Conservation (phyloP, 2,113 vertebrate genomes). For the Origma solitaria region DNA sequence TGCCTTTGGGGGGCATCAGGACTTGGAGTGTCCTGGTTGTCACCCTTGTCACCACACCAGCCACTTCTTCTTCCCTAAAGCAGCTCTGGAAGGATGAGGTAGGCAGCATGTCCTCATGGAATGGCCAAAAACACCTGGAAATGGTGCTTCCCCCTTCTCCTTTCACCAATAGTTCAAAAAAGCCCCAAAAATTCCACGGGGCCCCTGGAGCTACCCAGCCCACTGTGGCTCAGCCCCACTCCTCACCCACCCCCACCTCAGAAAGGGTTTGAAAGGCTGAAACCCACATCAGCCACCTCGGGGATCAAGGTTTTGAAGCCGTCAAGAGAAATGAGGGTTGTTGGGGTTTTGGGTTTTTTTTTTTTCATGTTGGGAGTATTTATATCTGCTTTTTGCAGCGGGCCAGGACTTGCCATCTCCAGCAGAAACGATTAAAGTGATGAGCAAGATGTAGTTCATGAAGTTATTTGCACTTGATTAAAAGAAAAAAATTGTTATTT, state of each 20-base stretch:
- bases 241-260: neutral
- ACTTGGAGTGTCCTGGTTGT: neutral
- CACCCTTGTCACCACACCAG: fast-evolving
- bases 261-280: constrained; percentile 37
- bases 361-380: constrained; percentile 44
- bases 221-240: neutral
- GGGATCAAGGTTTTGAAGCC: neutral
- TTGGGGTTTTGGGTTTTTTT: neutral
- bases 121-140: fast-evolving
- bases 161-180: neutral
- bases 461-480: constrained; percentile 98
- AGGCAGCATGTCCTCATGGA: neutral
- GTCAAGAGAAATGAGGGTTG: neutral
- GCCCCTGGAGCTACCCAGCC: neutral
- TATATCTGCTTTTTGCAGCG: constrained; percentile 64
- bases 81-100: neutral
- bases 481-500: constrained; percentile 88
- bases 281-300: constrained; percentile 10
- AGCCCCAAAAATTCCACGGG: fast-evolving
- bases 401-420: constrained; percentile 37
- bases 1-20: neutral
- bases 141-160: neutral
- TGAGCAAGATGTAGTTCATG: constrained; percentile 80
- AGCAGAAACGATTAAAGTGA: constrained; percentile 47
- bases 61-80: neutral